Conservation (phyloP, 2,888 invertebrate species). For the Cantharis rustica region DNA sequence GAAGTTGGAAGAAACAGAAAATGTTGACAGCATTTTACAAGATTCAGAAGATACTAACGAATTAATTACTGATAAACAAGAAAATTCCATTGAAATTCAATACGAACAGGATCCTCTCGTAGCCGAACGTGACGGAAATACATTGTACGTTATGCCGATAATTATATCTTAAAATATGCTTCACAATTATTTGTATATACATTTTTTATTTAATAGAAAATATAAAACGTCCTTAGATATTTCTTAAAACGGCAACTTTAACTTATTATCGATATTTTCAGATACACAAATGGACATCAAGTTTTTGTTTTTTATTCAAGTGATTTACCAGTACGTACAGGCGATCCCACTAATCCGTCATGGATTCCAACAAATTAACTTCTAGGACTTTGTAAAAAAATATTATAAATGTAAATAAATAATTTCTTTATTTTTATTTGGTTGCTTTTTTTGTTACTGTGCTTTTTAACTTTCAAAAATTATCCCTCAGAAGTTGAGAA, state of each 20-base stretch:
- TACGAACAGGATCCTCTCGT: slow-evolving; percentile 56
- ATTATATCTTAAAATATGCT: slow-evolving; percentile 34
- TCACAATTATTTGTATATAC: slow-evolving; percentile 20
- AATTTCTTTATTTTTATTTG: background rate
- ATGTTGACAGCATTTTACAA: slow-evolving; percentile 39
- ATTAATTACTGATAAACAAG: slow-evolving; percentile 47
- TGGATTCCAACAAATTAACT: slow-evolving; percentile 44
- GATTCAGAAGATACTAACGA: slow-evolving; percentile 48
- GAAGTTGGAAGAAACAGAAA: slow-evolving; percentile 33
- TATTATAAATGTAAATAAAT: background rate
- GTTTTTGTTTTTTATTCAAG: slow-evolving; percentile 51
- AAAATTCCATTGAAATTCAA: slow-evolving; percentile 49
- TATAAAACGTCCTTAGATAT: slow-evolving; percentile 7
- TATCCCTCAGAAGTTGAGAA: background rate
- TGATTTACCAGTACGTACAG: slow-evolving; percentile 42
- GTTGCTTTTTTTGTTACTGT: background rate
- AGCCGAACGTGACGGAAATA: slow-evolving; percentile 53
- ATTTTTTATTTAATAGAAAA: slow-evolving; percentile 20
- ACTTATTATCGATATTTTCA: slow-evolving; percentile 37
- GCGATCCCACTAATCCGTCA: slow-evolving; percentile 36
- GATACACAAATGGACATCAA: slow-evolving; percentile 51
- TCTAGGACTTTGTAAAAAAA: background rate
- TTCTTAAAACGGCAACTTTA: slow-evolving; percentile 9
- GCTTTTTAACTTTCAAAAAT: background rate
- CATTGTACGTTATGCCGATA: slow-evolving; percentile 55